Evolutionary conservation across 2,113 vertebrate species (phyloP).

Genomic region (Rostratula benghalensis): DNA sequence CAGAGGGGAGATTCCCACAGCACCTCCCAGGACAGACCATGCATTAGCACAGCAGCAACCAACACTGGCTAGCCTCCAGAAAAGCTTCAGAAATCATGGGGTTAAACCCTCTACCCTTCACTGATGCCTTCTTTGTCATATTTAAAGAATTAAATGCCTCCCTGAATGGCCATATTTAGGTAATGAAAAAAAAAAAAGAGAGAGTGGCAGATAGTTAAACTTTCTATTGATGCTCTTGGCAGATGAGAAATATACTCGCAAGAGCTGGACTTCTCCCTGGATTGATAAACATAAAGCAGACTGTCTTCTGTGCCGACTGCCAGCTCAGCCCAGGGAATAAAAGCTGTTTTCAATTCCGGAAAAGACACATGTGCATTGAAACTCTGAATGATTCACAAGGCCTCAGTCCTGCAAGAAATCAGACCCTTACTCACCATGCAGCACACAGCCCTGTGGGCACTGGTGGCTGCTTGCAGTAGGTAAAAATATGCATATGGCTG

Average conservation of each 20-base stretch:
- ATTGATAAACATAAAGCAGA: conserved; percentile 20
- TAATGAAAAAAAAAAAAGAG: not conserved
- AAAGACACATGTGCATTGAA: not conserved
- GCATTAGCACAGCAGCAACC: accelerated
- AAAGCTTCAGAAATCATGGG: accelerated
- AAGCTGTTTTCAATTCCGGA: conserved; percentile 33
- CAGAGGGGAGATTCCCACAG: accelerated
- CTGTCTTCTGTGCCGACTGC: conserved; percentile 17
- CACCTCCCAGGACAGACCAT: not conserved
- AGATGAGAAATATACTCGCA: not conserved
- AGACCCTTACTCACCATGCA: not conserved
- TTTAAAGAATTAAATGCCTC: not conserved
- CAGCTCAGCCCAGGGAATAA: conserved; percentile 15
- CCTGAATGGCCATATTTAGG: not conserved
- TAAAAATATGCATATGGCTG: not conserved
- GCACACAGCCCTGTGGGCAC: not conserved
- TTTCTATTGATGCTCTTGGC: not conserved
- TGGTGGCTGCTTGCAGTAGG: not conserved
- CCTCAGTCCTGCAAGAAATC: not conserved
- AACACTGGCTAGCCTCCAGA: accelerated
- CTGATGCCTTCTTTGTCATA: not conserved
- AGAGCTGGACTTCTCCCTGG: not conserved
- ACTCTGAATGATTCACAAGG: not conserved
- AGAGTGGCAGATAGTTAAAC: not conserved
- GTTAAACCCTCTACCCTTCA: not conserved